These are phyloP conservation scores for Lagothrix lagotricha DNA, from an alignment of 2,797 vertebrate genomes.

Conservation along the genomic window DNA sequence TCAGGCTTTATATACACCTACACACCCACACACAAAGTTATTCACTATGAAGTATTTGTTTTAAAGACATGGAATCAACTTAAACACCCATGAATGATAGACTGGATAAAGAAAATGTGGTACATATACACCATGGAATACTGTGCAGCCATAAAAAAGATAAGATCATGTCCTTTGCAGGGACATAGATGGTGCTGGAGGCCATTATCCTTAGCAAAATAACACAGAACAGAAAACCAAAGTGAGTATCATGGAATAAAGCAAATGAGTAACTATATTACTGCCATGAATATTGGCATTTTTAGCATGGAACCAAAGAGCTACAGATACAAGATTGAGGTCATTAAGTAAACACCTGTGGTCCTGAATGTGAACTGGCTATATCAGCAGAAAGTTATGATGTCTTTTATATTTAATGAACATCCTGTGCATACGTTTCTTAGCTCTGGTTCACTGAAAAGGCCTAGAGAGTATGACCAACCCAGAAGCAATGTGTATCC, in stretches of 20 bases:
- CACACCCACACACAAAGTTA: not conserved
- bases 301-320: not conserved
- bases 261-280: not conserved
- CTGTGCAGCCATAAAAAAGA: not conserved
- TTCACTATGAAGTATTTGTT: not conserved
- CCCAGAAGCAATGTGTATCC: not conserved
- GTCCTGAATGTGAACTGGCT: not conserved
- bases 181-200: not conserved
- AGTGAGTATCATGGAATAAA: not conserved
- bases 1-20: not conserved
- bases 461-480: not conserved
- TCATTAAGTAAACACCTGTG: not conserved
- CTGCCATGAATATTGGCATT: not conserved
- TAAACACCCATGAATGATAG: not conserved
- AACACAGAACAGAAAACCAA: not conserved
- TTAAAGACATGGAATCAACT: not conserved
- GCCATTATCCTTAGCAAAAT: not conserved
- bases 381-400: not conserved
- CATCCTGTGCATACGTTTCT: not conserved
- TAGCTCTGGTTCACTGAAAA: not conserved
- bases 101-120: not conserved
- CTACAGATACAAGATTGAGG: not conserved
- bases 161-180: not conserved
- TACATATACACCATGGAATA: not conserved
- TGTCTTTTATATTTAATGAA: not conserved